Evolutionary conservation across 2,113 vertebrate species (phyloP).

Genomic region (Macquaria australasica): DNA sequence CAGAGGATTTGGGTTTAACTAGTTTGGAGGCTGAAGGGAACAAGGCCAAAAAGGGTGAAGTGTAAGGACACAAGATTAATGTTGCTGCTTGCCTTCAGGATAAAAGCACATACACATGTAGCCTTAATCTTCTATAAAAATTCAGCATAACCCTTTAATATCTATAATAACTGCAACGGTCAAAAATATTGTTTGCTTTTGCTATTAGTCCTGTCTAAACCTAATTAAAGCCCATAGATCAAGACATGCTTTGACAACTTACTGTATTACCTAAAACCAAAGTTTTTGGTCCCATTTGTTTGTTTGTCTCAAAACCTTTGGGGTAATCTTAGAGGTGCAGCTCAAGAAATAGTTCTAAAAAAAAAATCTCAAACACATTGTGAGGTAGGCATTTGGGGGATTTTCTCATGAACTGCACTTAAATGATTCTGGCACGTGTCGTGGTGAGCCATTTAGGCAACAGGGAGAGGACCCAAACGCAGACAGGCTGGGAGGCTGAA

Average conservation of each 20-base stretch:
- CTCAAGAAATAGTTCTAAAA: not conserved
- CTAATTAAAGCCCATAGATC: not conserved
- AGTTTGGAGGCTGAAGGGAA: constrained; percentile 67
- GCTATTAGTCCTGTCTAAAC: not conserved
- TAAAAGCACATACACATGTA: not conserved
- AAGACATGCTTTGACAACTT: not conserved
- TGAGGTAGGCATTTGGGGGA: not conserved
- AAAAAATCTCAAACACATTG: not conserved
- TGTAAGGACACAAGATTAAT: constrained; percentile 21
- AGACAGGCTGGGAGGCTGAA: too few species aligned
- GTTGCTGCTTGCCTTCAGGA: constrained; percentile 21
- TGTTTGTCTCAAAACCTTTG: not conserved
- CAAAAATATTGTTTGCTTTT: not conserved
- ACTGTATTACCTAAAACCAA: not conserved
- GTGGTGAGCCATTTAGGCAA: too few species aligned
- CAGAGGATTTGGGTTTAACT: constrained; percentile 88
- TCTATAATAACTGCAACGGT: not conserved
- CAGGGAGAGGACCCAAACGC: too few species aligned
- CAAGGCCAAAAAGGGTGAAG: constrained; percentile 41
- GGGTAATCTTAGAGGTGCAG: not conserved
- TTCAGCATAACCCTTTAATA: not conserved
- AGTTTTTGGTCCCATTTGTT: not conserved
- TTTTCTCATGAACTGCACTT: not conserved
- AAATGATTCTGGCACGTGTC: not conserved
- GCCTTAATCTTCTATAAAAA: not conserved